Base-by-base conservation (phyloP, 2,888 invertebrate species). In the Mythimna albipuncta region DNA sequence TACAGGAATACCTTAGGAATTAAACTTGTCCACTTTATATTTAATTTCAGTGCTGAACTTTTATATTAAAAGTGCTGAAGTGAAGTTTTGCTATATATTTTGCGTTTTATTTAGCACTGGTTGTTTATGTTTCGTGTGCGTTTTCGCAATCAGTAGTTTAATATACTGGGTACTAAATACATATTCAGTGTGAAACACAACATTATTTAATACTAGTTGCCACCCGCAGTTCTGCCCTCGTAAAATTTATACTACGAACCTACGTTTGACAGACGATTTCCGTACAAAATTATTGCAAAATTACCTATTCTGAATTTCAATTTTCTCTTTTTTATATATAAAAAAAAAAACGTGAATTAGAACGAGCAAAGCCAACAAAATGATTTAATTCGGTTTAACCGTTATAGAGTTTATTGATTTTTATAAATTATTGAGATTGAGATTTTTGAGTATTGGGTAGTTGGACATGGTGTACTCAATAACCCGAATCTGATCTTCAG, bases 1-100 rank as follows among this genome's bases (percentile, higher is more conserved):
- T 75, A 80, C 81, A 72, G 67, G 68, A 81, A 87, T 90, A 82
- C 79, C 81, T 82, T 73, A 74, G 82, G 77, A 75, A 80, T 81
- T 85, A 77, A 82, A 77, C 77, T 69, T 69, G 69, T 69, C 68
- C 68, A 62, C 64, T 72, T 78, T 59, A 64, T 72, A 82, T 78
- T 77, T 72, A 67, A 82, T 82, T 72, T 67, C 66, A 68, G 64
- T 75, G 59, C 35, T 70, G 74, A 79, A 83, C 74, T 79, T 80
- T 83, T 82, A 73, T 73, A 80, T 80, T 65, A 73, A 74, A 69
- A 67, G 52, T 64, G 59, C 32, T 73, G 19, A 55, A 54, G 47
- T 32, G 35, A 73, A 79, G 69, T 69, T 69, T 67, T 69, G 57
- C 58, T 65, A 61, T 61, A 64, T 81, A 74, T 76, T 68, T 81